These are phyloP conservation scores for Caenorhabditis brenneri DNA, from an alignment of 1,140 invertebrate genomes.

Conservation along the genomic window DNA sequence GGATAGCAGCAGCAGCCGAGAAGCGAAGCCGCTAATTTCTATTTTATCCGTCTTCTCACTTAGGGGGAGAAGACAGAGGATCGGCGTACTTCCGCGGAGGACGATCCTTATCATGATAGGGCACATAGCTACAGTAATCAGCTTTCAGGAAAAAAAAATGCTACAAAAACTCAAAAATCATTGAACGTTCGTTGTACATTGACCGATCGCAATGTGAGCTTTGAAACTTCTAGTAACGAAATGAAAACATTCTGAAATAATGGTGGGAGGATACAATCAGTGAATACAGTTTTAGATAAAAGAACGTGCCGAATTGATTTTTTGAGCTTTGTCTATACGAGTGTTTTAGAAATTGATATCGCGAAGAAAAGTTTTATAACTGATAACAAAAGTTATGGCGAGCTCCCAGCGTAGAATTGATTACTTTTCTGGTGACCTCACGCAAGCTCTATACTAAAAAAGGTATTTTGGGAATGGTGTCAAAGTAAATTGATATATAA, in stretches of 20 bases:
- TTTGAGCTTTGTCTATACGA: background rate
- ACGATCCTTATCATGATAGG: constrained; percentile 3
- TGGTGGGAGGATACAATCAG: background rate
- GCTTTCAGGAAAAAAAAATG: background rate
- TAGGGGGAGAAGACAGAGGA: background rate
- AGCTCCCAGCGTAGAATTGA: too few species aligned
- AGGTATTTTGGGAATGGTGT: too few species aligned
- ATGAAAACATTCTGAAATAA: background rate
- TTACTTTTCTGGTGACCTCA: too few species aligned
- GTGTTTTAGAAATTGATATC: too few species aligned
- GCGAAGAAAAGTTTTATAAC: too few species aligned
- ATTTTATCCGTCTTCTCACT: background rate
- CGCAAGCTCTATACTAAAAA: too few species aligned
- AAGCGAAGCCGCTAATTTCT: constrained; percentile 38
- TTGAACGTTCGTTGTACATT: background rate
- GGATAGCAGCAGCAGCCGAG: background rate
- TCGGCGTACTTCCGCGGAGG: background rate
- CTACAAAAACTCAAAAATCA: background rate
- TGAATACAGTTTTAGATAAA: background rate
- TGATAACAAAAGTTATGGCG: too few species aligned
- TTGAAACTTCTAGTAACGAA: background rate
- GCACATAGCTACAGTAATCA: constrained; percentile 4
- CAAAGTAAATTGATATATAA: too few species aligned
- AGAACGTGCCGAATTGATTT: background rate
- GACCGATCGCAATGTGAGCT: background rate